These are phyloP conservation scores for Chinchilla lanigera DNA, from an alignment of 2,113 vertebrate genomes.

Conservation along the genomic window DNA sequence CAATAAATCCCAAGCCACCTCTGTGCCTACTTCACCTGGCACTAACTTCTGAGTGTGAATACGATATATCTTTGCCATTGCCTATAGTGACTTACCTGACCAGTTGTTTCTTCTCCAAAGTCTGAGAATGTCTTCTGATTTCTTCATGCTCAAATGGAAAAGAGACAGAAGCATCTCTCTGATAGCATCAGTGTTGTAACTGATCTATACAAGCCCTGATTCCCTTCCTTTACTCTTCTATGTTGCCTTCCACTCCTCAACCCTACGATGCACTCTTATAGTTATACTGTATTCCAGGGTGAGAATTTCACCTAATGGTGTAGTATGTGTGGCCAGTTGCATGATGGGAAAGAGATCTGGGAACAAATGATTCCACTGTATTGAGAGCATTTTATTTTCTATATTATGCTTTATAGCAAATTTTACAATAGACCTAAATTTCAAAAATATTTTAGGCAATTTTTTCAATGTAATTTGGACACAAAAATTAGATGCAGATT, in stretches of 20 bases:
- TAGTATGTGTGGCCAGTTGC: not conserved
- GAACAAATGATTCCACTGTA: not conserved
- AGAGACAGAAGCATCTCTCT: not conserved
- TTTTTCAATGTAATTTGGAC: slow-evolving; percentile 18
- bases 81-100: not conserved
- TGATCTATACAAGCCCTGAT: not conserved
- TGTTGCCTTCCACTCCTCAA: not conserved
- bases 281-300: not conserved
- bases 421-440: not conserved
- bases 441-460: not conserved
- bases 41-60: not conserved
- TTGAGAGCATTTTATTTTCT: not conserved
- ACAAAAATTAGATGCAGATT: not conserved
- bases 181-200: not conserved
- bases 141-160: not conserved
- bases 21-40: too few species aligned
- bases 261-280: not conserved
- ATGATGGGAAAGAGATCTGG: not conserved
- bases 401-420: not conserved
- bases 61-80: not conserved
- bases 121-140: not conserved
- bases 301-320: not conserved
- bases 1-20: not conserved
- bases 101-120: not conserved
- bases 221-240: not conserved